phyloP scores from a whole-genome alignment of 2,113 vertebrate genomes.

The Rutilus rutilus region DNA sequence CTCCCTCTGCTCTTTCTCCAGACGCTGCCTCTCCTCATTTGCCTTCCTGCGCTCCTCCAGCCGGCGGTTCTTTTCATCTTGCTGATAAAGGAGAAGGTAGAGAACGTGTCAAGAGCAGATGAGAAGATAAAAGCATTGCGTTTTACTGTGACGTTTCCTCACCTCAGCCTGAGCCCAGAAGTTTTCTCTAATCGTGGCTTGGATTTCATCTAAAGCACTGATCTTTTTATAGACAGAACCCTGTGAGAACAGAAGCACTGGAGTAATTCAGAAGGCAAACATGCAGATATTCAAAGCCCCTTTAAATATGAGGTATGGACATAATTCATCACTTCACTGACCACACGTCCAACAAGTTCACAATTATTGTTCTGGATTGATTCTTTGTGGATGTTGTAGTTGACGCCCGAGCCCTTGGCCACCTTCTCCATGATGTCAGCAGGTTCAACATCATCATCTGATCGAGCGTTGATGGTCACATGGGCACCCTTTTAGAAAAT shows the following conservation, averaged over 20 bases:
- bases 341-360: conserved; percentile 83
- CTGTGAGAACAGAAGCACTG: conserved; percentile 64
- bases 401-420: conserved; percentile 87
- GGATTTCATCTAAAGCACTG: conserved; percentile 87
- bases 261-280: not conserved
- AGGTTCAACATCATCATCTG: conserved; percentile 90
- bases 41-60: conserved; percentile 76
- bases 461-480: conserved; percentile 89
- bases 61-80: conserved; percentile 82
- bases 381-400: conserved; percentile 84
- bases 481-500: conserved; percentile 85
- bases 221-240: conserved; percentile 91
- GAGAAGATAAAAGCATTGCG: conserved; percentile 63
- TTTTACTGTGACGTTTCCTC: conserved; percentile 23
- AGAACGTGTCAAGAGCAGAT: not conserved
- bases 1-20: conserved; percentile 79
- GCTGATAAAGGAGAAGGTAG: conserved; percentile 67
- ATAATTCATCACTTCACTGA: conserved; percentile 70
- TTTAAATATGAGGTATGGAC: not conserved
- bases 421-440: conserved; percentile 87
- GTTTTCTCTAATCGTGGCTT: conserved; percentile 83
- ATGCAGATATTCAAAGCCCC: not conserved
- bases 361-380: conserved; percentile 75
- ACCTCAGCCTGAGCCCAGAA: conserved; percentile 94
- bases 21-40: conserved; percentile 71